Evolutionary conservation across 2,113 vertebrate genomes (phyloP).

Genomic region (Cathartes aura): DNA sequence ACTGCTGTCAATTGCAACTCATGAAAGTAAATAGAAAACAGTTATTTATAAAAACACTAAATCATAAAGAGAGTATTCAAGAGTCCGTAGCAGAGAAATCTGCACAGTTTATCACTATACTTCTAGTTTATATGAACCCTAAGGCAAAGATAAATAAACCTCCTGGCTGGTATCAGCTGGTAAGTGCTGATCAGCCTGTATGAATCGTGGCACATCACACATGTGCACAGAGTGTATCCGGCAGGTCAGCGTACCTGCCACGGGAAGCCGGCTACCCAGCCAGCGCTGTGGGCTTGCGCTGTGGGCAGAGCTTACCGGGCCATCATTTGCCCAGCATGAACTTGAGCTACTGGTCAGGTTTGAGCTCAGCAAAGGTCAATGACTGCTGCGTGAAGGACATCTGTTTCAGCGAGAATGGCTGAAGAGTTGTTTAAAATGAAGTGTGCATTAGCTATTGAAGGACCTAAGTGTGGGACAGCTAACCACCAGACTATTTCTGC

Average conservation of each 20-base stretch:
- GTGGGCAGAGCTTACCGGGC: not conserved
- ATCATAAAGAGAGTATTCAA: not conserved
- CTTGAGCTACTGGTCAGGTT: not conserved
- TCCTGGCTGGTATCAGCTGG: not conserved
- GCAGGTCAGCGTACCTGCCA: not conserved
- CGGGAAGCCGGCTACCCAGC: not conserved
- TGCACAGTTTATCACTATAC: not conserved
- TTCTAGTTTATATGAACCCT: not conserved
- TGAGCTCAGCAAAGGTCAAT: not conserved
- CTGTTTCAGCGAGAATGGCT: not conserved
- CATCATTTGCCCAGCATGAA: not conserved
- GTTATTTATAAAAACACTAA: conserved; percentile 35
- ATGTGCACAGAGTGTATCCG: no score
- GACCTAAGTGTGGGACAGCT: not conserved
- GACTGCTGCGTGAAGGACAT: not conserved
- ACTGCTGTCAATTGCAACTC: conserved; percentile 14
- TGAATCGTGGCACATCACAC: accelerated
- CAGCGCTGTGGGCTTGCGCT: not conserved
- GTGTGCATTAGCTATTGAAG: not conserved
- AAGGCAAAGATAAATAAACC: not conserved
- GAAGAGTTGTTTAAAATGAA: not conserved
- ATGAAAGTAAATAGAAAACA: conserved; percentile 14
- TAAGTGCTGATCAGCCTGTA: not conserved
- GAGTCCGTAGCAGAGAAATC: not conserved
- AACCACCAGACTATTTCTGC: not conserved